Percentiles rank a stretch among this genome's conserved stretches.
phyloP scores from a whole-genome alignment of 2,888 invertebrate species.

The Noctua pronuba region DNA sequence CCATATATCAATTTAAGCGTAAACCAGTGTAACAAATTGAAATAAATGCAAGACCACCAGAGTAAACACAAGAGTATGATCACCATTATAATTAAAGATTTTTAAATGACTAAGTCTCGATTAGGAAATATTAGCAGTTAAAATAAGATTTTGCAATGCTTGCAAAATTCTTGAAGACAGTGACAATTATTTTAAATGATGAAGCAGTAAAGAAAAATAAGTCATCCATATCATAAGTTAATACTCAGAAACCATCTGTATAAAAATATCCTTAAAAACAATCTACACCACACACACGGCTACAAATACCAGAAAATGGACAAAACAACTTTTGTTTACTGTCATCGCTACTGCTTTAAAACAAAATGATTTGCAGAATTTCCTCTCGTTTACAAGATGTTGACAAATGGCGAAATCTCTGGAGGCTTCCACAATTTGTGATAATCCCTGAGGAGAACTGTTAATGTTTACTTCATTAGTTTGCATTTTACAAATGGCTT shows the following conservation, averaged over 20 bases:
- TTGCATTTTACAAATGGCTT: slow-evolving; percentile 68
- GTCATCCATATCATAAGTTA: neutral
- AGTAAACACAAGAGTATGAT: too few species aligned
- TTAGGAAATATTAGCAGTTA: neutral
- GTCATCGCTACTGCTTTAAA: slow-evolving; percentile 61
- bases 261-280: neutral
- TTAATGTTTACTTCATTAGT: slow-evolving; percentile 76
- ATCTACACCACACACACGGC: too few species aligned
- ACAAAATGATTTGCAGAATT: slow-evolving; percentile 67
- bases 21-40: neutral
- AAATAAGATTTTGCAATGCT: neutral
- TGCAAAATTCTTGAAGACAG: neutral
- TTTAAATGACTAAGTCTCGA: too few species aligned
- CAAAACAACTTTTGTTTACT: slow-evolving; percentile 61
- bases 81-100: neutral
- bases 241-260: neutral
- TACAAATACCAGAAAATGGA: slow-evolving; percentile 20
- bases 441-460: slow-evolving; percentile 54
- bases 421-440: slow-evolving; percentile 45
- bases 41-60: neutral
- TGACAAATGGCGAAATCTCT: slow-evolving; percentile 69
- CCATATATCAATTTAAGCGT: slow-evolving; percentile 27
- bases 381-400: slow-evolving; percentile 53
- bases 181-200: neutral
- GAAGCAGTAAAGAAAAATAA: neutral